Conservation (phyloP, 2,113 vertebrate genomes). For the Thymallus thymallus region DNA sequence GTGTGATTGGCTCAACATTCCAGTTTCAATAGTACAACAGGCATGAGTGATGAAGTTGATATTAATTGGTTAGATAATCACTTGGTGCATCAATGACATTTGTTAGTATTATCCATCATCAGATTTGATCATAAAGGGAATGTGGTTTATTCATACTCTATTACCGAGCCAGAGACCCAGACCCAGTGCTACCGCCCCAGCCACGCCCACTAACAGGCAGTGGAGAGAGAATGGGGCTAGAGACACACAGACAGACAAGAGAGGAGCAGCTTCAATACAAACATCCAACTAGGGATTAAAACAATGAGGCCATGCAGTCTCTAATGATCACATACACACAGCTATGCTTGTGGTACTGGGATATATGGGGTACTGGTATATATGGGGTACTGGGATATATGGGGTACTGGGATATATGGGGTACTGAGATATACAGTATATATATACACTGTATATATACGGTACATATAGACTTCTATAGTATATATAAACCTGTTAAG, state of each 20-base stretch:
- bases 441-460: no score
- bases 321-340: no score
- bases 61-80: neutral
- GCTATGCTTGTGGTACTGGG: no score
- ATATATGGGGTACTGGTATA: no score
- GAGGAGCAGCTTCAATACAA: neutral
- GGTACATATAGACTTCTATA: no score
- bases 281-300: neutral
- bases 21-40: no score
- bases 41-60: no score
- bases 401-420: no score
- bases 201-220: slow-evolving; percentile 30
- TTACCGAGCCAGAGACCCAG: slow-evolving; percentile 52
- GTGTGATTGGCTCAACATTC: neutral
- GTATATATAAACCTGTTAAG: no score
- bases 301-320: neutral
- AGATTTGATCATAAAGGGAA: neutral
- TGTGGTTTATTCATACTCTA: neutral
- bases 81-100: neutral
- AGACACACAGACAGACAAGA: slow-evolving; percentile 17
- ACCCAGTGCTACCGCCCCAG: slow-evolving; percentile 35
- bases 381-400: no score
- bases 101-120: neutral
- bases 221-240: slow-evolving; percentile 41
- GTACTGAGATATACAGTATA: no score